Base-by-base conservation (phyloP, 92 coral and sea anemone species). In the Palythoa heliodiscus region DNA sequence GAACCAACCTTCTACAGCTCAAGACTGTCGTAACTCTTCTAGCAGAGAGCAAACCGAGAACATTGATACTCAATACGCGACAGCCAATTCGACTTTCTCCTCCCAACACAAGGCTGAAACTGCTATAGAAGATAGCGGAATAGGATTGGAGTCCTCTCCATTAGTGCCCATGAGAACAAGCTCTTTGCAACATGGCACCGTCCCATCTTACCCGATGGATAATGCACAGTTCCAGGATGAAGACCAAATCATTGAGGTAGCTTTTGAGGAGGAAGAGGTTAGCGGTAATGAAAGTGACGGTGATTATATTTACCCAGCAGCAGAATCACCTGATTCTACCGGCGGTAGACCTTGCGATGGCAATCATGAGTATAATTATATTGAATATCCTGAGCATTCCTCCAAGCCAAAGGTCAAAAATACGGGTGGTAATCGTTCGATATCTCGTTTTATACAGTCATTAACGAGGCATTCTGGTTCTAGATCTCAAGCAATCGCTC, bases 41-140 rank as follows among this genome's bases (percentile, higher is more conserved):
- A 75, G 37, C n/a, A 17, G 15, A 35, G 17, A 47, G 29, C 38
- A 73, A 47, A 50, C 9, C 4, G 5, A 16, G 24, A 11, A 37
- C 55, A 37, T 11, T 17, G 60, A 25, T 9, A 15, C 20, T 69
- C 73, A 43, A 16, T 66, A 80, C 23, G 14, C 6, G 0, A 20
- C 24, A 48, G 73, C 84, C 1, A 15, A 16, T 39, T 13, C 4
- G 1, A 6, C 39, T 78, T 3, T 60, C 14, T 53, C 23, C 3
- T 13, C 67, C 37, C 47, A 20, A 16, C 13, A 29, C 3, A n/a
- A 22, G 24, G 15, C 61, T 12, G 11, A 1, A 16, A 35, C 29
- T 5, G 14, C 40, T 2, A 15, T 14, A 43, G 84, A 66, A 66
- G 84, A 80, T 52, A 80, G 84, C 16, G 84, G 84, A 8, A 64